Evolutionary conservation across 2,888 invertebrate genomes (phyloP), one percentile per base, ranked within the genome.

Genomic region (Polydesmus complanatus): DNA sequence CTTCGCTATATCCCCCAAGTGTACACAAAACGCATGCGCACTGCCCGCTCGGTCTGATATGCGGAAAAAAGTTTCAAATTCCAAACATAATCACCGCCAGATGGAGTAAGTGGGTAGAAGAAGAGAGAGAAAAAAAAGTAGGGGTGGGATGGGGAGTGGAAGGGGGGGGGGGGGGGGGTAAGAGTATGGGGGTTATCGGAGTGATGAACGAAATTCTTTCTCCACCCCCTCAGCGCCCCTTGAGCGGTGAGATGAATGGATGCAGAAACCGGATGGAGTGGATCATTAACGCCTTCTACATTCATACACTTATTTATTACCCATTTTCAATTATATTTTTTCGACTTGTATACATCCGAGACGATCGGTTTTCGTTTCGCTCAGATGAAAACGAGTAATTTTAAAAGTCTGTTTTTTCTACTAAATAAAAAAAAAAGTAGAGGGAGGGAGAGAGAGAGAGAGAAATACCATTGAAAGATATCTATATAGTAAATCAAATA

Each of bases 31-130:
- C 37, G 37, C 37, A 5, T 37, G 37, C n/a, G n/a, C n/a, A n/a
- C n/a, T n/a, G n/a, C n/a, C 11, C n/a, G 51, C 19, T 19, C 51
- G 51, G 3, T 51, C 51, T 51, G 51, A 51, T 51, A 51, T 51
- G 51, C 51, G 51, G 51, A 51, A 51, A 51, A 51, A 51, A 51
- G n/a, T 19, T 19, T 51, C n/a, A 51, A 51, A 21, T 51, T 22
- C 51, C 22, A 21, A 51, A 22, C 51, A 51, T 51, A 37, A 37
- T 37, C 37, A 37, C 14, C 37, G 37, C 37, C 37, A 37, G 37
- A 37, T 37, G 37, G 37, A 37, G 37, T 37, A 37, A 37, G 37
- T 37, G 14, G 37, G 37, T 37, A 37, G 8, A n/a, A 8, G 37
- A 8, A 37, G 5, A 37, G 37, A 37, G 37, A 37, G 5, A n/a